Evolutionary conservation across 1,140 invertebrate genomes (phyloP), one percentile per base, ranked within the genome.

Genomic region (Papilio helenus): DNA sequence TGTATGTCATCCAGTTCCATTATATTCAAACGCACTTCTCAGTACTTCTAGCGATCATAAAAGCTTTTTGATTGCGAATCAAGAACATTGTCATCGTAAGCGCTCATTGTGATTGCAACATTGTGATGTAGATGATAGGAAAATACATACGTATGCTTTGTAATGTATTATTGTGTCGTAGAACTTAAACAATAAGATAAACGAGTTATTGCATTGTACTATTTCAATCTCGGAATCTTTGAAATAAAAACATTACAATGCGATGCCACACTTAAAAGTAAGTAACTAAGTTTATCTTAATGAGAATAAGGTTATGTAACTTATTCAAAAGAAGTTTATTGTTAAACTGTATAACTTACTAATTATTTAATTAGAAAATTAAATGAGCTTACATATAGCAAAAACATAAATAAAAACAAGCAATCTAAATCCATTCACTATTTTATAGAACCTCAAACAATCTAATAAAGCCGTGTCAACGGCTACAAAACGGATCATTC

Each of bases 21-120:
- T 81, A 81, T 81, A 81, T 84, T 86, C 79, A 82, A 86, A 86
- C 79, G 79, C 81, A 80, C 80, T 82, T 79, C 79, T 82, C 77
- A 68, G 79, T 81, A 81, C 71, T 79, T 81, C 65, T 71, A 81
- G 81, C 58, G 74, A 58, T 73, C 76, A 82, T 86, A 86, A 84
- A 85, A 85, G 83, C 78, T 82, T 84, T 81, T 82, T 84, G 78
- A 84, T 84, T 81, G 71, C 78, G 77, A 82, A 82, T 79, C 78
- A 77, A 82, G 77, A 76, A 79, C 76, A 76, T 79, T 76, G 76
- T 78, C 65, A 65, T 55, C 61, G 76, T 79, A 51, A 68, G 8
- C 34, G 65, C 39, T 77, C 65, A 80, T 84, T 79, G 79, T 83
- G 65, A 79, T 73, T 81, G 9, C 76, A 68, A 68, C 61, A 68